Percentiles rank a stretch among this genome's conserved stretches.
Evolutionary conservation across 2,797 vertebrate species (phyloP).

Genomic region (Ceryle rudis): DNA sequence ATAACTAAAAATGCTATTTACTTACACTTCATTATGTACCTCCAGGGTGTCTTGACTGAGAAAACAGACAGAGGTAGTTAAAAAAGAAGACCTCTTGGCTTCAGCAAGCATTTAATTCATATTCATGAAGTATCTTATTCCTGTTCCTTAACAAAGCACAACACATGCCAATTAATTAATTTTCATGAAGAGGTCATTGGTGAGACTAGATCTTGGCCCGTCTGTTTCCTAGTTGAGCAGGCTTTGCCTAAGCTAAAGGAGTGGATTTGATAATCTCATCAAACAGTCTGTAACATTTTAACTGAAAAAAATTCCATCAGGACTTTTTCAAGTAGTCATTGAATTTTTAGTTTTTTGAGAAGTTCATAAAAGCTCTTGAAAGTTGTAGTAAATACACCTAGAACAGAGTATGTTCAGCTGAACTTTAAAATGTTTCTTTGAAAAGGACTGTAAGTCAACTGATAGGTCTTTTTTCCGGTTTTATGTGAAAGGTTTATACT

Average conservation of each 20-base stretch:
- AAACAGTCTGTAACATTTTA: conserved; percentile 14
- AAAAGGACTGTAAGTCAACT: not conserved
- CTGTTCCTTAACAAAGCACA: conserved; percentile 59
- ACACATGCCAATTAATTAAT: conserved; percentile 71
- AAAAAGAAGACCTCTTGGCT: conserved; percentile 32
- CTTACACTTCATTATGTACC: not conserved
- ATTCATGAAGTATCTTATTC: conserved; percentile 63
- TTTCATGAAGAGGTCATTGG: conserved; percentile 43
- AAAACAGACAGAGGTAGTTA: conserved; percentile 14
- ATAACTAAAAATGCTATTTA: not conserved
- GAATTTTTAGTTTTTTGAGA: not conserved
- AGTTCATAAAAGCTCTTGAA: not conserved
- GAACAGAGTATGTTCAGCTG: not conserved
- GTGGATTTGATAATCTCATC: conserved; percentile 34
- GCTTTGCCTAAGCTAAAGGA: conserved; percentile 23
- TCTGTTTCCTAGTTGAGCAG: conserved; percentile 25
- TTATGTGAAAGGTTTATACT: not conserved
- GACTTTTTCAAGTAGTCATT: not conserved
- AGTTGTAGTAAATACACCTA: not conserved
- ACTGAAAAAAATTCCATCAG: conserved; percentile 33
- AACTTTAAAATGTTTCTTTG: not conserved
- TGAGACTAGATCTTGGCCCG: conserved; percentile 30
- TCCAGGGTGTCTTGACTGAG: not conserved
- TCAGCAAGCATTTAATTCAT: conserved; percentile 53
- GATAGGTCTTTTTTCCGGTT: not conserved